Percentiles rank a stretch among this genome's conserved stretches.
These are phyloP conservation scores for Mythimna lalbum DNA, from an alignment of 2,888 invertebrate species.

Conservation along the genomic window DNA sequence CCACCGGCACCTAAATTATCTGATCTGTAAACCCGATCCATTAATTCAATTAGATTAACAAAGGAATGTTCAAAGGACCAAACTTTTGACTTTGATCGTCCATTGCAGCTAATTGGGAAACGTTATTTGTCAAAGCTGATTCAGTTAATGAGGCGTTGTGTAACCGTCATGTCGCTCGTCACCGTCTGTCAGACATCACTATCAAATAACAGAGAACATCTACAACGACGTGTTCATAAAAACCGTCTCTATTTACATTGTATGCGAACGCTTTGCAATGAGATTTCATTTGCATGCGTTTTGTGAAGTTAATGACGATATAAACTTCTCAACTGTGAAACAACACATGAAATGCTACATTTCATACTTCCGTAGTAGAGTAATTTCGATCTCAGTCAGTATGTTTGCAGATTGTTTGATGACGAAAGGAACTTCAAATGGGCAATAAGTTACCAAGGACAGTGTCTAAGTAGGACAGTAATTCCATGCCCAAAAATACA, in stretches of 20 bases:
- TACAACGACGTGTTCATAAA: slow-evolving; percentile 33
- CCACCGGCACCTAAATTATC: slow-evolving; percentile 62
- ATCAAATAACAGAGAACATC: slow-evolving; percentile 50
- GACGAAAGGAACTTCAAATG: slow-evolving; percentile 1
- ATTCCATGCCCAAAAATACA: background rate
- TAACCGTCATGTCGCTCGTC: slow-evolving; percentile 47
- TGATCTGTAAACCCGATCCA: slow-evolving; percentile 65
- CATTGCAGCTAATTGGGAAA: slow-evolving; percentile 68
- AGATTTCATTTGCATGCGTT: slow-evolving; percentile 42
- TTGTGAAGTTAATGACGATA: slow-evolving; percentile 44
- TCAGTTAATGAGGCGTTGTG: slow-evolving; percentile 64
- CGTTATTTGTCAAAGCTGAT: slow-evolving; percentile 69
- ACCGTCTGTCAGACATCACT: slow-evolving; percentile 43
- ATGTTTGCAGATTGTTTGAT: slow-evolving; percentile 7
- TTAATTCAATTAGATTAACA: slow-evolving; percentile 67
- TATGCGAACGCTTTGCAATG: slow-evolving; percentile 34
- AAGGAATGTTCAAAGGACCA: slow-evolving; percentile 66
- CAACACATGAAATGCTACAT: slow-evolving; percentile 26
- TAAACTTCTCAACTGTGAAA: slow-evolving; percentile 40
- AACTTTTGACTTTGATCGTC: slow-evolving; percentile 68
- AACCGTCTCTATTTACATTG: slow-evolving; percentile 40
- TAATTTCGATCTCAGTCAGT: background rate
- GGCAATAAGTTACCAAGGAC: background rate
- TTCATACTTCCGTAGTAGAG: slow-evolving; percentile 12
- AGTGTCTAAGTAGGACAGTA: slow-evolving; percentile 6